phyloP scores from a whole-genome alignment of 1,140 invertebrate genomes.

The Eueides isabella region DNA sequence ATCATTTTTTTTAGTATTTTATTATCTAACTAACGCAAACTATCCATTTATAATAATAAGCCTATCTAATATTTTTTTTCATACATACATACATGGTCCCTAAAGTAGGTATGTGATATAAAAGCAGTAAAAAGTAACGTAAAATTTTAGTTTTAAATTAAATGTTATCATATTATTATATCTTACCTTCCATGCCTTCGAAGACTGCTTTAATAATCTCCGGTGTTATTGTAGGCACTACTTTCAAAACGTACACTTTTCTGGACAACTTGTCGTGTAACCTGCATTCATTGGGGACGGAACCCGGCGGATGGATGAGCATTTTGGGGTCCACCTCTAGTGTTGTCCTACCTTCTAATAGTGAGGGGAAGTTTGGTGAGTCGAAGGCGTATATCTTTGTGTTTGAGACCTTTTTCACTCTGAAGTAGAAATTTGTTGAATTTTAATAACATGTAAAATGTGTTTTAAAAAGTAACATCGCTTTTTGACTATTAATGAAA shows the following conservation, averaged over 20 bases:
- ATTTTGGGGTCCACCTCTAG: conserved; percentile 70
- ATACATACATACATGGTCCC: too few species aligned
- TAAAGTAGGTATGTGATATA: too few species aligned
- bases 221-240: conserved; percentile 95
- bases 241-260: conserved; percentile 92
- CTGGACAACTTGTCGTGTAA: conserved; percentile 89
- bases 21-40: too few species aligned
- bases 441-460: too few species aligned
- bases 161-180: too few species aligned
- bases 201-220: conserved; percentile 86
- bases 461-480: too few species aligned
- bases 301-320: conserved; percentile 61
- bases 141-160: too few species aligned
- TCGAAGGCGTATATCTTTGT: conserved; percentile 94
- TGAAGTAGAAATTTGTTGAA: conserved; percentile 48
- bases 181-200: conserved; percentile 66
- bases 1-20: too few species aligned
- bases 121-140: too few species aligned
- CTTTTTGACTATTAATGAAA: too few species aligned
- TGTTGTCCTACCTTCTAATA: conserved; percentile 83
- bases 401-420: conserved; percentile 93
- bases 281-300: conserved; percentile 70
- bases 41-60: too few species aligned
- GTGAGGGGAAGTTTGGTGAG: conserved; percentile 92
- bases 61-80: too few species aligned